Evolutionary conservation across 2,888 invertebrate species (phyloP).

Genomic region (Stenoptilia bipunctidactyla): DNA sequence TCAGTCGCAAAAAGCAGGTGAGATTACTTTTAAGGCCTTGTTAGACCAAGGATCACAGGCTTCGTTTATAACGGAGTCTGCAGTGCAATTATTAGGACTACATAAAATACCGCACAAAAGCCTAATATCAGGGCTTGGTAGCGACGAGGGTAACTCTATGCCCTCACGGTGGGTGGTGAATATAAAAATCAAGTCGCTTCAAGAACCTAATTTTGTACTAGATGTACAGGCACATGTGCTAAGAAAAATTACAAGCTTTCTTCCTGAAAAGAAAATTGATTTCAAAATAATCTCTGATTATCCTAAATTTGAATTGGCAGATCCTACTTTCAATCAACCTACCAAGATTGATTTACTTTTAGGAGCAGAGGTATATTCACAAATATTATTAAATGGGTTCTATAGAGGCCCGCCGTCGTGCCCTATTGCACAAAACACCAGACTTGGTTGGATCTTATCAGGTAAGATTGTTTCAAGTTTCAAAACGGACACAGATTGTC

Average conservation of each 20-base stretch:
- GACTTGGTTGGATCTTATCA: slow-evolving; percentile 6
- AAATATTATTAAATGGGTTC: too few species aligned
- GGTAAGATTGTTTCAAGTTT: too few species aligned
- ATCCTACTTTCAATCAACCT: too few species aligned
- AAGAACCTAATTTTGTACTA: slow-evolving; percentile 8
- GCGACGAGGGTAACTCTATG: slow-evolving; percentile 6
- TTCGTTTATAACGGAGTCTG: slow-evolving; percentile 9
- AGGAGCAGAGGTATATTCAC: too few species aligned
- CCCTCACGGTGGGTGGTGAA: slow-evolving; percentile 9
- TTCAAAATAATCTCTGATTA: slow-evolving; percentile 4
- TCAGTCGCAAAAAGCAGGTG: background rate
- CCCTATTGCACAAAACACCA: slow-evolving; percentile 8
- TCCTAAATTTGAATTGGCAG: background rate
- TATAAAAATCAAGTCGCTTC: slow-evolving; percentile 11
- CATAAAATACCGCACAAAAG: background rate
- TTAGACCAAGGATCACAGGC: slow-evolving; percentile 9
- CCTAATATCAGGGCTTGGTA: slow-evolving; percentile 5
- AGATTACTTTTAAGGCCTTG: slow-evolving; percentile 5
- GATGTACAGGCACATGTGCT: slow-evolving; percentile 13
- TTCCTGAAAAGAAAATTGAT: slow-evolving; percentile 9
- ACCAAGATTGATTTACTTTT: too few species aligned
- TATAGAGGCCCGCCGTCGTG: too few species aligned
- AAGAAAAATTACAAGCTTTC: slow-evolving; percentile 10
- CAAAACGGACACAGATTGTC: too few species aligned
- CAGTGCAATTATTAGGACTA: slow-evolving; percentile 5